phyloP scores from a whole-genome alignment of 2,113 vertebrate species.

The Sterna hirundo region DNA sequence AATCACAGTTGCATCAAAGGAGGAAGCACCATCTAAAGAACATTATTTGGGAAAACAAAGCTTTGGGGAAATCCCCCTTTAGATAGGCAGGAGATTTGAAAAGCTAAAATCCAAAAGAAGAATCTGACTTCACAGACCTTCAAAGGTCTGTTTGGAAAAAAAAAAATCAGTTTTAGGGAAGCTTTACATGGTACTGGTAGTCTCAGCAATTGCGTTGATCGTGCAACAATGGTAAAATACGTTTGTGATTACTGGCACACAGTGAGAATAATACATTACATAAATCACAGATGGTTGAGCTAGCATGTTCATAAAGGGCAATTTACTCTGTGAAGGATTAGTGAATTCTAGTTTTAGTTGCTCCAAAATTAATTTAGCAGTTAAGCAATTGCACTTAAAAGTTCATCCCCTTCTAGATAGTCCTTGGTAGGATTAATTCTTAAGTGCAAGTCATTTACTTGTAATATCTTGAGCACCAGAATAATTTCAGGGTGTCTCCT shows the following conservation, averaged over 20 bases:
- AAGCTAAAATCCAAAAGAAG: not conserved
- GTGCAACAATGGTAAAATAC: not conserved
- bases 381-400: not conserved
- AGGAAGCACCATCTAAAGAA: not conserved
- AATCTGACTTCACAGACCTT: not conserved
- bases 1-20: not conserved
- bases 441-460: not conserved
- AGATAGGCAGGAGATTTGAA: not conserved
- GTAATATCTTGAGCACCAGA: not conserved
- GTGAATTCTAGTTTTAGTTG: slow-evolving; percentile 16
- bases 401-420: not conserved
- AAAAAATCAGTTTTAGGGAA: not conserved
- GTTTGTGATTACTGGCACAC: slow-evolving; percentile 26
- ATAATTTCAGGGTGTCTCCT: not conserved
- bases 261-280: slow-evolving; percentile 7
- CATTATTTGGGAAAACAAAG: not conserved
- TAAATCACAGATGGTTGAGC: slow-evolving; percentile 47
- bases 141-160: not conserved
- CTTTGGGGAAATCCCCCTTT: not conserved
- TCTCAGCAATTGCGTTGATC: not conserved
- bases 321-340: slow-evolving; percentile 6
- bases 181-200: not conserved
- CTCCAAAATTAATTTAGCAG: slow-evolving; percentile 34
- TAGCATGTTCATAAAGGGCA: slow-evolving; percentile 35
- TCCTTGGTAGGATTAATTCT: not conserved